Evolutionary conservation across 92 coral and sea anemone genomes (phyloP).

Genomic region (Diadumene lineata): DNA sequence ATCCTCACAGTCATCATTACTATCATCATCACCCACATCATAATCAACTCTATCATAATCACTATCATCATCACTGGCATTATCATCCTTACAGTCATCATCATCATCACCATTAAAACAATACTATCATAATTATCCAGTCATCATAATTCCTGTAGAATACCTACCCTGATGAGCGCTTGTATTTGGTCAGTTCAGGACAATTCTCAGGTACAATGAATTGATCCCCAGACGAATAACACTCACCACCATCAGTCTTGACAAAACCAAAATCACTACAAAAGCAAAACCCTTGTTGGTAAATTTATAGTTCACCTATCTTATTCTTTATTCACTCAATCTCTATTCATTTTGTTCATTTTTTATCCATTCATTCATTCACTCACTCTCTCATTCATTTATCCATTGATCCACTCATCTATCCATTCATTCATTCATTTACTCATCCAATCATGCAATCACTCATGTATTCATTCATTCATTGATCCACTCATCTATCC

Average conservation of each 20-base stretch:
- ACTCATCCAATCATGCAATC: neutral
- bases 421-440: neutral
- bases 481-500: neutral
- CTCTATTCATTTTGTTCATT: neutral
- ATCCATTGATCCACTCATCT: neutral
- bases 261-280: slow-evolving; percentile 59
- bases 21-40: too few relatives aligned
- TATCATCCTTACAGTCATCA: too few relatives aligned
- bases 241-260: slow-evolving; percentile 11
- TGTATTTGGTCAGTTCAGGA: slow-evolving; percentile 55
- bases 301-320: neutral
- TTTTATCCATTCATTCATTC: neutral
- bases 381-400: neutral
- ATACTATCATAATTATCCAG: too few relatives aligned
- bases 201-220: slow-evolving; percentile 43
- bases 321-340: neutral
- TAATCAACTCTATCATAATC: too few relatives aligned
- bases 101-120: too few relatives aligned
- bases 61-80: too few relatives aligned
- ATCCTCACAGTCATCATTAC: too few relatives aligned
- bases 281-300: neutral
- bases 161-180: slow-evolving; percentile 54
- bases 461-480: neutral
- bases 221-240: slow-evolving; percentile 21
- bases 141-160: neutral